Evolutionary conservation across 2,113 vertebrate species (phyloP), one percentile per base, ranked within the genome.

Genomic region (Forbesichthys agassizii): DNA sequence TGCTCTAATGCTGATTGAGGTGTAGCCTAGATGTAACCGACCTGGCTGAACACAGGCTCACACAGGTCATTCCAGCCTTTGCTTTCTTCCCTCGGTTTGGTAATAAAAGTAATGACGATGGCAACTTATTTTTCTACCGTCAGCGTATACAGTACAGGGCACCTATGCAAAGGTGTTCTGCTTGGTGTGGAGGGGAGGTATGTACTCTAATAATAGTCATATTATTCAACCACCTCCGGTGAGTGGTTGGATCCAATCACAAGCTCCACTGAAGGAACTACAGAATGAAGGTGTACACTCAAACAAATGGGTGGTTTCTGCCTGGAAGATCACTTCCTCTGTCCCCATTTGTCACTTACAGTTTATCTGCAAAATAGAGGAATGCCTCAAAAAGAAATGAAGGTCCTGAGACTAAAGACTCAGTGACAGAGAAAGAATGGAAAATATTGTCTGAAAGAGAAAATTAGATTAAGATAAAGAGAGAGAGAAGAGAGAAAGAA

Each of bases 271-370:
- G 76, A 85, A 82, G 61, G 69, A 73, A 68, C 63, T 73, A 80
- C 16, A 18, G 18, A 48, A 82, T 63, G 69, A 71, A 61, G 57
- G 78, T 64, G 63, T 59, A 66, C 71, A 84, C 58, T 78, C 77
- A 81, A 64, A 78, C 56, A 72, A 71, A 70, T 78, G 61, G 53
- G 66, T 63, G 56, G 61, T 70, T 74, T 79, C 66, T 81, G 55
- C 60, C 61, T 69, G 61, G 76, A 75, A 71, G 89, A 82, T 86
- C 80, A 89, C 89, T 89, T 87, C 78, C 82, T 83, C 70, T 81
- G 83, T 82, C 80, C 57, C 74, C 72, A 54, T 74, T 56, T 70
- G 69, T 72, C 61, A 76, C 70, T 81, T 52, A 62, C 42, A 63
- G 71, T 51, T 64, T 75, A 61, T 63, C 64, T 74, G 58, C 57